Conservation (phyloP, 2,888 invertebrate species). For the Aporophyla nigra region DNA sequence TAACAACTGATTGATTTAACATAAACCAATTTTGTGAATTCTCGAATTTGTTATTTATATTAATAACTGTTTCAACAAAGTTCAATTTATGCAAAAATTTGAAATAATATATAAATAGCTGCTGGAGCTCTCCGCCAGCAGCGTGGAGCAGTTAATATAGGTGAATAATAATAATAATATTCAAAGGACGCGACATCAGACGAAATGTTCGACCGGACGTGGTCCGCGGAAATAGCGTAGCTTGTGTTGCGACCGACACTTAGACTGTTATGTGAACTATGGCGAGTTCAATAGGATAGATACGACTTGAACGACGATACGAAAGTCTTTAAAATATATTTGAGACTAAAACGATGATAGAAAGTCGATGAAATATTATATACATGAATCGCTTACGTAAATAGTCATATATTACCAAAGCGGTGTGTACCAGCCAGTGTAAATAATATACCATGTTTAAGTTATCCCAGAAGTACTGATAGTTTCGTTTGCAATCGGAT, state of each 20-base stretch:
- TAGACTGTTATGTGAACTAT: constrained; percentile 54
- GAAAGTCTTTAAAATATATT: constrained; percentile 32
- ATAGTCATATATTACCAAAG: constrained; percentile 59
- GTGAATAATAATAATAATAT: constrained; percentile 68
- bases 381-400: constrained; percentile 52
- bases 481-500: constrained; percentile 65
- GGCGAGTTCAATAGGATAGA: constrained; percentile 47
- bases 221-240: constrained; percentile 27
- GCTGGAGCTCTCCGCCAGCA: constrained; percentile 96
- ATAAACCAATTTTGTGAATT: too few species aligned
- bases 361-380: constrained; percentile 42
- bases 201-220: constrained; percentile 44
- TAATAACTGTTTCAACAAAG: too few species aligned
- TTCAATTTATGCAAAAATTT: too few species aligned
- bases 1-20: too few species aligned
- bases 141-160: constrained; percentile 96
- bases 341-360: constrained; percentile 26
- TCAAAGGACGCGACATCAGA: constrained; percentile 51
- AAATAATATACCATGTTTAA: constrained; percentile 62
- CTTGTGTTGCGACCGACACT: constrained; percentile 38
- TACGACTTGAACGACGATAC: constrained; percentile 49
- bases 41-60: too few species aligned
- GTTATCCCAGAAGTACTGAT: constrained; percentile 64
- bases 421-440: constrained; percentile 55
- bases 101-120: too few species aligned